A percentile compares a stretch with the other conserved stretches of the same genome.
Conservation (phyloP, 2,888 invertebrate species). For the Barypeithes pellucidus region DNA sequence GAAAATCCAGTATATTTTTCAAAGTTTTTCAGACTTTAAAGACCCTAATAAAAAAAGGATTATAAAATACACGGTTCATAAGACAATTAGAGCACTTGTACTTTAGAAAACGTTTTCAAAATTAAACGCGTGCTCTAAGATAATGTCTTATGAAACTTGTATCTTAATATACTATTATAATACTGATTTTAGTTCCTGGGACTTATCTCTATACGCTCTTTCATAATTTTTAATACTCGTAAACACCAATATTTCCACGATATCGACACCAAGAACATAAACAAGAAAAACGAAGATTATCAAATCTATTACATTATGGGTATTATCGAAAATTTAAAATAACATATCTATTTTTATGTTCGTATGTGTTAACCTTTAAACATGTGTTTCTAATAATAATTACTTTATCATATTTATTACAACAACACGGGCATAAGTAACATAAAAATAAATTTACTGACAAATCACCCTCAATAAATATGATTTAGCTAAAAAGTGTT, state of each 20-base stretch:
- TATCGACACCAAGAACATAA: not conserved
- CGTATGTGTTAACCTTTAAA: conserved; percentile 8
- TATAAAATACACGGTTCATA: too few relatives aligned
- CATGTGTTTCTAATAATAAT: conserved; percentile 24
- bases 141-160: too few relatives aligned
- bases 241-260: not conserved
- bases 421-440: not conserved
- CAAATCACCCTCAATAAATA: conserved; percentile 27
- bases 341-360: conserved; percentile 17
- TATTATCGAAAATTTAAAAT: conserved; percentile 3
- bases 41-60: too few relatives aligned
- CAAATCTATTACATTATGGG: conserved; percentile 1
- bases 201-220: too few relatives aligned
- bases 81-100: too few relatives aligned
- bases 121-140: too few relatives aligned
- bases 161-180: too few relatives aligned
- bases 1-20: too few relatives aligned
- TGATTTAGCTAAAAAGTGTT: conserved; percentile 1
- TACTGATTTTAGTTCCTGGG: too few relatives aligned
- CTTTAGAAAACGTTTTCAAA: too few relatives aligned
- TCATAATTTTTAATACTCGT: too few relatives aligned
- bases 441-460: conserved; percentile 32
- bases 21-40: too few relatives aligned
- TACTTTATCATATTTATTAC: conserved; percentile 24
- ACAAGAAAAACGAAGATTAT: not conserved